Conservation (phyloP, 2,797 vertebrate genomes). For the Sebastes goodei region DNA sequence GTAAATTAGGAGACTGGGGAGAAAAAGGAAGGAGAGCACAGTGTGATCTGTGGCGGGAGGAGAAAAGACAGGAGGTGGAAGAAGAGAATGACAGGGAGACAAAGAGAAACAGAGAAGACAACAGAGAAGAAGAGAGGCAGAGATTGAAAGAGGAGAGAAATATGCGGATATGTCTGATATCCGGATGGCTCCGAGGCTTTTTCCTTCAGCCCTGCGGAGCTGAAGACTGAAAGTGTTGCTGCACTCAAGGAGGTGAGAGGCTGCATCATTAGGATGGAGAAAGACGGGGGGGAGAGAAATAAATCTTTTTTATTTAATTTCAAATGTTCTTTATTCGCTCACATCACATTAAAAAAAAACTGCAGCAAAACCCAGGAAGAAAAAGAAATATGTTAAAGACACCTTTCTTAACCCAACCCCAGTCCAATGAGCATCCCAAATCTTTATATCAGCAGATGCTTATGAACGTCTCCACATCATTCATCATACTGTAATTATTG, state of each 20-base stretch:
- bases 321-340: not conserved
- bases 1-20: not conserved
- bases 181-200: not conserved
- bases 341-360: not conserved
- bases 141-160: not conserved
- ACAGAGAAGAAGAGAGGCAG: not conserved
- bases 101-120: not conserved
- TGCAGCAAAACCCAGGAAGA: not conserved
- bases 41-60: not conserved
- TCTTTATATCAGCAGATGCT: not conserved
- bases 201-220: not conserved
- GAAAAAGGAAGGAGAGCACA: not conserved
- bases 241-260: not conserved
- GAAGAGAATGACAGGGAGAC: not conserved
- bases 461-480: not conserved
- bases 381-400: not conserved
- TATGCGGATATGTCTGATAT: not conserved
- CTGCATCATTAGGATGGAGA: not conserved
- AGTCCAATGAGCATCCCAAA: not conserved
- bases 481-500: not conserved
- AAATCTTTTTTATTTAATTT: not conserved
- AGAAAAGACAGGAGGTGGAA: not conserved
- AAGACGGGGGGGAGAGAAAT: not conserved
- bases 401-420: not conserved
- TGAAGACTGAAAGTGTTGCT: not conserved